Evolutionary conservation across 2,888 invertebrate genomes (phyloP).

Genomic region (Muschampia plurimacula): DNA sequence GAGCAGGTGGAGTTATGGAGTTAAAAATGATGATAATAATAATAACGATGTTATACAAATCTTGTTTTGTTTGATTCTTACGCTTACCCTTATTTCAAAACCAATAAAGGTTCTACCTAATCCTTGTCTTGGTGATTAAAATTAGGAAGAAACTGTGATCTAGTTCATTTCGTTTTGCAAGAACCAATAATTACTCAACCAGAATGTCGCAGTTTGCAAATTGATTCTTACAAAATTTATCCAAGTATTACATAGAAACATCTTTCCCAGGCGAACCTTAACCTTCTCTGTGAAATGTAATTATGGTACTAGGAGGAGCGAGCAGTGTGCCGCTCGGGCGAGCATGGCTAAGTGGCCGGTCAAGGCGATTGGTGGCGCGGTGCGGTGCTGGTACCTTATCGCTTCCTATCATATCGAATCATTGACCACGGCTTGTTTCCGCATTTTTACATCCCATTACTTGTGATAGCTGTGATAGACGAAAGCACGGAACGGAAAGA

Average conservation of each 20-base stretch:
- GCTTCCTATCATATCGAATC: conserved; percentile 50
- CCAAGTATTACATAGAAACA: not conserved
- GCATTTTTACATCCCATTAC: conserved; percentile 5
- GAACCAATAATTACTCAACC: no score
- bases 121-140: no score
- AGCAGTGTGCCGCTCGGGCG: conserved; percentile 43
- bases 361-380: conserved; percentile 63
- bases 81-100: no score
- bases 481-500: not conserved
- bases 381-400: conserved; percentile 47
- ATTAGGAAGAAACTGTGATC: no score
- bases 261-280: conserved; percentile 19
- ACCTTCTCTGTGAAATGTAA: conserved; percentile 24
- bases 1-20: no score
- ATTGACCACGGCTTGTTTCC: conserved; percentile 21
- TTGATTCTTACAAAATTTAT: not conserved
- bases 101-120: no score
- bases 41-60: no score
- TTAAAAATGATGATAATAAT: no score
- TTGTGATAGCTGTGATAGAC: not conserved
- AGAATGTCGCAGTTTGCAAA: no score
- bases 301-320: conserved; percentile 21
- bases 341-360: conserved; percentile 63
- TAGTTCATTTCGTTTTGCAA: no score
- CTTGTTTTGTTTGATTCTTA: no score